Conservation (phyloP, 2,888 invertebrate genomes). For the Pherbina coryleti region DNA sequence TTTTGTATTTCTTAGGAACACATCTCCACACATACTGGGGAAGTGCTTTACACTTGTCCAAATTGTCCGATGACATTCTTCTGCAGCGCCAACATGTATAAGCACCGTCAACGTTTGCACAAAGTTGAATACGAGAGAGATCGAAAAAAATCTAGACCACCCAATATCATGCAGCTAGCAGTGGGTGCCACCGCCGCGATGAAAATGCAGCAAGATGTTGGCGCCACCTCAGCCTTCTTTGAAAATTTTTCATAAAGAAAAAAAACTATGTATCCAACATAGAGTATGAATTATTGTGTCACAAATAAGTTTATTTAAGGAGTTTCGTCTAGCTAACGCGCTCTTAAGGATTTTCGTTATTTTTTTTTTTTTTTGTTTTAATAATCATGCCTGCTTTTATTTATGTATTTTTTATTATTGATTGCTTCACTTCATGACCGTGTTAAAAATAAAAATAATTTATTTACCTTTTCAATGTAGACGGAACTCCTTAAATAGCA, state of each 20-base stretch:
- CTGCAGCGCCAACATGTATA: constrained; percentile 67
- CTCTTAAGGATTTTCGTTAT: no score
- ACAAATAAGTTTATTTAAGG: no score
- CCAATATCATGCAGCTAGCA: constrained; percentile 63
- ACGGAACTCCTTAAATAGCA: no score
- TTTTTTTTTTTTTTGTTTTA: no score
- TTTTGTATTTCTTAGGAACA: constrained; percentile 57
- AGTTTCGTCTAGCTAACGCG: no score
- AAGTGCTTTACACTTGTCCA: constrained; percentile 65
- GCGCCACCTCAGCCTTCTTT: constrained; percentile 45
- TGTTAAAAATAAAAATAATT: no score
- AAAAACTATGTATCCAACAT: not conserved
- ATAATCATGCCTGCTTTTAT: no score
- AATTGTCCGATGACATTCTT: constrained; percentile 68
- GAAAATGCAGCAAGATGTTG: constrained; percentile 54
- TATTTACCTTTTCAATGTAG: no score
- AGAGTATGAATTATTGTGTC: no score
- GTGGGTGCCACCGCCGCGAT: constrained; percentile 54
- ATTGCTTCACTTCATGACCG: no score
- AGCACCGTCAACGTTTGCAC: constrained; percentile 66
- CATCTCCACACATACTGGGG: constrained; percentile 66
- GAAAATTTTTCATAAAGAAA: not conserved
- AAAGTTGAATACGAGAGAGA: constrained; percentile 65
- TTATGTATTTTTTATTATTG: no score
- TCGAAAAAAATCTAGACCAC: constrained; percentile 61